A percentile compares a stretch with the other conserved stretches of the same genome.
phyloP scores from a whole-genome alignment of 2,888 invertebrate species.

The Lacanobia oleracea region DNA sequence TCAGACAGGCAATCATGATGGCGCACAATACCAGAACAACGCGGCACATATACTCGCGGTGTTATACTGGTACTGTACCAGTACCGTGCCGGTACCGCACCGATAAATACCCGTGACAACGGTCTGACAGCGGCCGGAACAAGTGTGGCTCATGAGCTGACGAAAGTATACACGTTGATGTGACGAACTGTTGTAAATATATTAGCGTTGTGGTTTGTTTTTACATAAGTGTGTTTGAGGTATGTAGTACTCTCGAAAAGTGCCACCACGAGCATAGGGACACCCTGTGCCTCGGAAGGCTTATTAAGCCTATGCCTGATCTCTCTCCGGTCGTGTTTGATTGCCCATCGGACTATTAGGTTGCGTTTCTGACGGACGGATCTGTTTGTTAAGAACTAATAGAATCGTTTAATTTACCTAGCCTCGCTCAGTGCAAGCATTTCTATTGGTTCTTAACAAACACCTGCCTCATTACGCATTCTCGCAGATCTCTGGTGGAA shows the following conservation, averaged over 20 bases:
- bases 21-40: constrained; percentile 9
- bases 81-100: neutral
- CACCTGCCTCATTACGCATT: too few relatives aligned
- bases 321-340: too few relatives aligned
- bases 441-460: too few relatives aligned
- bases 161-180: neutral
- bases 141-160: constrained; percentile 10
- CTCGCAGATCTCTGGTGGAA: too few relatives aligned
- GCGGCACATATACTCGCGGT: neutral
- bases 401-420: too few relatives aligned
- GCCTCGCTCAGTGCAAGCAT: too few relatives aligned
- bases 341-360: too few relatives aligned
- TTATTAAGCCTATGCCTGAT: too few relatives aligned
- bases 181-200: constrained; percentile 12
- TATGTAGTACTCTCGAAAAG: neutral
- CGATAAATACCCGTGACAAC: constrained; percentile 45
- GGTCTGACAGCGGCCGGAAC: constrained; percentile 62
- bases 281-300: too few relatives aligned
- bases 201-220: neutral
- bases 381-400: too few relatives aligned
- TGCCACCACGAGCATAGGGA: too few relatives aligned
- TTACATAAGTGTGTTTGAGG: neutral
- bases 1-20: constrained; percentile 7
- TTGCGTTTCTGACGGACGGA: too few relatives aligned
- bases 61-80: constrained; percentile 8